phyloP scores from a whole-genome alignment of 92 coral and sea anemone genomes.

The Meandrina meandrites region DNA sequence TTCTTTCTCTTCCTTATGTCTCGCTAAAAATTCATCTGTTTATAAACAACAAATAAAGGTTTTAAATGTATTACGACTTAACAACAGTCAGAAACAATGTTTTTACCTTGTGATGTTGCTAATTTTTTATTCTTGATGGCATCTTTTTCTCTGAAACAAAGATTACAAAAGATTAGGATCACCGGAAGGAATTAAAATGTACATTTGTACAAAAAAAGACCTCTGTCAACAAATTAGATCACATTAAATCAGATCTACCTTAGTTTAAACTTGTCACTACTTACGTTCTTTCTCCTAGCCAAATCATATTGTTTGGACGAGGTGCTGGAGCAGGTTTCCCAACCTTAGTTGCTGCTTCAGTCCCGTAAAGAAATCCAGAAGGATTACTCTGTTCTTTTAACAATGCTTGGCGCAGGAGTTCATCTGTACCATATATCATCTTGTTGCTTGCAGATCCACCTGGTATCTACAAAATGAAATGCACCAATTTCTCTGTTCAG shows the following conservation, averaged over 20 bases:
- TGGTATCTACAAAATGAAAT: conserved; percentile 58
- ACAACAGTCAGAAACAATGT: background rate
- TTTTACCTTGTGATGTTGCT: conserved; percentile 74
- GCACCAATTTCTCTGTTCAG: background rate
- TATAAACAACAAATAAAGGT: background rate
- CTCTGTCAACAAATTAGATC: background rate
- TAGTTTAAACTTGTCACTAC: conserved; percentile 13
- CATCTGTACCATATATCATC: conserved; percentile 90
- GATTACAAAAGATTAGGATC: background rate
- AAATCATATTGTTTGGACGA: conserved; percentile 80
- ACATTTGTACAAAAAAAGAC: background rate
- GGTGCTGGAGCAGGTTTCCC: conserved; percentile 66
- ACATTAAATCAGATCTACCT: no score
- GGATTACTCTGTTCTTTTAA: conserved; percentile 41
- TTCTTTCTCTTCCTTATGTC: conserved; percentile 61
- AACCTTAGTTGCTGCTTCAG: conserved; percentile 85
- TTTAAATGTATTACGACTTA: background rate
- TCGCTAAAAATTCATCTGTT: conserved; percentile 79
- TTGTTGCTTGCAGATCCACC: conserved; percentile 87
- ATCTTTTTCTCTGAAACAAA: conserved; percentile 51
- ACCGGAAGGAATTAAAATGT: background rate
- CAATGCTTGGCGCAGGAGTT: conserved; percentile 25
- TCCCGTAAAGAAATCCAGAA: conserved; percentile 84
- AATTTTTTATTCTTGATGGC: conserved; percentile 44
- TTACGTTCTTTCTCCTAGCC: conserved; percentile 80